Base-by-base conservation (phyloP, 2,113 vertebrate species). In the Accipiter cooperii region DNA sequence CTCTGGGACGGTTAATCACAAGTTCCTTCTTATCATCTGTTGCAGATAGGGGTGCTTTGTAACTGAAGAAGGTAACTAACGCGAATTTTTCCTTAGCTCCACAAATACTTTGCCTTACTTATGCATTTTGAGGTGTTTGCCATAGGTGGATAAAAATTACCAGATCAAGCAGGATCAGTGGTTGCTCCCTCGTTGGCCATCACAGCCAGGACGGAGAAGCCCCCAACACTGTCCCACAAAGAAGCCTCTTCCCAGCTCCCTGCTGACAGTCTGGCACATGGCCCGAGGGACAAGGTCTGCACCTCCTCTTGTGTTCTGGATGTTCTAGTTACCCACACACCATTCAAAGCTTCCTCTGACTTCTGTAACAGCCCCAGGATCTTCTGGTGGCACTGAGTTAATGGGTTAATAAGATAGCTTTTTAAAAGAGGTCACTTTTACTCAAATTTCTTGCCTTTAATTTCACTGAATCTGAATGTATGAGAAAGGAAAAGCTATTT, bases 121-220 rank as follows among this genome's bases (percentile, higher is more conserved):
- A 15, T n/a, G 73, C 61, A 65, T 54, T 79, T 17, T 66, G 31
- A 76, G 63, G 42, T 40, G 68, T 68, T 85, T 86, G 38, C 89
- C 26, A 5, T 0, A 8, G 66, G 63, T 13, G 36, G n/a, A 13
- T 34, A 33, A 11, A 49, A 58, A 12, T 9, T 15, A 6, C 7
- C 31, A 65, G 16, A 22, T 7, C 3, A 2, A 58, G 36, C 4
- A 6, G 66, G 36, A 12, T 5, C 52, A 34, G 34, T 0, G 0
- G 26, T n/a, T 38, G 19, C 63, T 54, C 9, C 31, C 46, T 17
- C 25, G 3, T 49, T 10, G 14, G 17, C 2, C 26, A 4, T 18
- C 38, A 6, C 17, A 33, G 49, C 31, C 8, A 5, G 17, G 0
- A 5, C 2, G 5, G 51, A 19, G 63, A 52, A 49, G 24, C 13